Conservation (phyloP, 2,797 vertebrate genomes). For the Glyptemys insculpta region DNA sequence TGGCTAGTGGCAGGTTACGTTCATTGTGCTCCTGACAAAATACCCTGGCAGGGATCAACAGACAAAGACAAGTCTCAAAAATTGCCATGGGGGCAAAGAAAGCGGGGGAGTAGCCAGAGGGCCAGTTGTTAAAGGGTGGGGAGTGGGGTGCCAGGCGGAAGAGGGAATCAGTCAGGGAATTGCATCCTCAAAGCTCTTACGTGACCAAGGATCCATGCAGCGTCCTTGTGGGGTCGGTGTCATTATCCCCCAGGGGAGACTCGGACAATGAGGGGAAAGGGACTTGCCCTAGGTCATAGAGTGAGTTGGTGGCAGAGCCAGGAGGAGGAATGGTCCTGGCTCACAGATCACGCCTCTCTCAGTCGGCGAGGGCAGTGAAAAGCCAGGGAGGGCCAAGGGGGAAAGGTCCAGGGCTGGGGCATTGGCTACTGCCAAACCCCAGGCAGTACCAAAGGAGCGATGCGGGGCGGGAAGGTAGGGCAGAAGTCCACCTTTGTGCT, state of each 20-base stretch:
- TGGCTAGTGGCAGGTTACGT: not conserved
- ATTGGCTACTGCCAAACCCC: rapidly evolving
- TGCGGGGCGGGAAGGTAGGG: not conserved
- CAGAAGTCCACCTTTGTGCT: not conserved
- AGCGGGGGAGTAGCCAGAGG: not conserved
- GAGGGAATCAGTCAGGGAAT: not conserved
- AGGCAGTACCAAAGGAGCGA: not conserved
- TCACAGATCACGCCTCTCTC: not conserved
- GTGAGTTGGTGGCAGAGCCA: not conserved
- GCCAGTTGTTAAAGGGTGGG: not conserved
- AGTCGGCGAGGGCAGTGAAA: not conserved
- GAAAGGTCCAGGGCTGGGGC: not conserved
- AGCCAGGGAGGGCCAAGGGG: not conserved
- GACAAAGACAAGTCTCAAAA: not conserved
- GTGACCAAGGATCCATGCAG: not conserved
- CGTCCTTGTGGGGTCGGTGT: not conserved
- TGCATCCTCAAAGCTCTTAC: not conserved
- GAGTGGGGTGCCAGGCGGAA: not conserved
- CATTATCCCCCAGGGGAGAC: not conserved
- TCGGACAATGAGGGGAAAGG: not conserved
- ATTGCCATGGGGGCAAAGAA: not conserved
- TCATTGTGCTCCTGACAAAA: not conserved
- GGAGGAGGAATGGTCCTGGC: not conserved
- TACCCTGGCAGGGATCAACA: not conserved
- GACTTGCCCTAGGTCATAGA: not conserved